Evolutionary conservation across 2,113 vertebrate species (phyloP).

Genomic region (Phaethornis superciliosus): DNA sequence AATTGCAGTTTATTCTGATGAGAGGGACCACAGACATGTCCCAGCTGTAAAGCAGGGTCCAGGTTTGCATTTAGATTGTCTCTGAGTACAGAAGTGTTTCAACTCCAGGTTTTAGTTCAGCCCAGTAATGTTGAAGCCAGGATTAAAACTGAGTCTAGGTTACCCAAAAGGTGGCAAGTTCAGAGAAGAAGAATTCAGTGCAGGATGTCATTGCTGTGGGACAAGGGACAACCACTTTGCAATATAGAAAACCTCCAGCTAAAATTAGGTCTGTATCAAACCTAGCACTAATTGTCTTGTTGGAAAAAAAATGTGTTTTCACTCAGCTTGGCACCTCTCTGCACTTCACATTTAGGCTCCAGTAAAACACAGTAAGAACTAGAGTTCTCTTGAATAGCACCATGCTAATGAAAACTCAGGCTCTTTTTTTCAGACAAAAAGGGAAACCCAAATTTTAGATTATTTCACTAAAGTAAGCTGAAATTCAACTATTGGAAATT

Average conservation of each 20-base stretch:
- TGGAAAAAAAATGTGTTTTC: neutral
- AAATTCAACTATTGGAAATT: neutral
- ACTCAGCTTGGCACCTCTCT: neutral
- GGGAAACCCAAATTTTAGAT: neutral
- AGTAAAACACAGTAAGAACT: neutral
- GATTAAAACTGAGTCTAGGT: neutral
- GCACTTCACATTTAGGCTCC: neutral
- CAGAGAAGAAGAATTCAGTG: neutral
- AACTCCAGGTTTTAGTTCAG: neutral
- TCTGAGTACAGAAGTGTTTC: neutral
- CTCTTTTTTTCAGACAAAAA: neutral
- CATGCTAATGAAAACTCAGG: neutral
- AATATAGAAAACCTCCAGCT: neutral
- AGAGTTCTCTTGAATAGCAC: neutral
- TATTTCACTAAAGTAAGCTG: neutral
- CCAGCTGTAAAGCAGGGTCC: neutral
- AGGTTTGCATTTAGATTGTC: neutral
- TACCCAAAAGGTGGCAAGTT: neutral
- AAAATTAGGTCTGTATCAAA: neutral
- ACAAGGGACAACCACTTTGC: neutral
- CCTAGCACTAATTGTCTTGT: neutral
- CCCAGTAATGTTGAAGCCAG: neutral
- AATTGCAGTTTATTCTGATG: neutral
- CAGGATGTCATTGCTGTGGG: neutral
- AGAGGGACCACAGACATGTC: neutral